Base-by-base conservation (phyloP, 2,888 invertebrate genomes). In the Villa cingulata region DNA sequence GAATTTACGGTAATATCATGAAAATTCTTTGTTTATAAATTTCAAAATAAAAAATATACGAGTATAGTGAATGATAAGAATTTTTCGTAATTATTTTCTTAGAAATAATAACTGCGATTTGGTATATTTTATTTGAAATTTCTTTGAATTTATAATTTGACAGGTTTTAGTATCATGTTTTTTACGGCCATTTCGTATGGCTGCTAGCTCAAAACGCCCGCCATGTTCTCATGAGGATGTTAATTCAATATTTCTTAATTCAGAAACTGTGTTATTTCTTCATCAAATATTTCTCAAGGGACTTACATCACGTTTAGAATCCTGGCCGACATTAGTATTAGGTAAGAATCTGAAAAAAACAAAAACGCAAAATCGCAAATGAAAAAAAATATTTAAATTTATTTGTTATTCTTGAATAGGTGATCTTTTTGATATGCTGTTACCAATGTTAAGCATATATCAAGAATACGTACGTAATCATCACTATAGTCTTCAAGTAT, bases 211-310 rank as follows among this genome's bases (percentile, higher is more conserved):
- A 12, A 90, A 90, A 68, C 87, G 88, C 62, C 91, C 92, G 3
- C 88, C 90, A 0, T 90, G 91, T 62, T 81, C 86, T 1, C 92
- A 92, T 66, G 91, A 92, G 62, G 92, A 92, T 59, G 88, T 92
- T 50, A 91, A 90, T 70, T 91, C 90, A 48, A 91, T 92, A 59
- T 92, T 91, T 70, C 73, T 92, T 54, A 92, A 92, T 71, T 87
- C 86, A 62, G 91, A 92, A 71, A 91, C 91, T 0, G 83, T 92
- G 48, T 72, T 92, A 57, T 92, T 92, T 70, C 75, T 92, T 23
- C 91, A 92, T 67, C 91, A 92, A 72, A 92, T 92, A 60, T 92
- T 92, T 70, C 78, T 91, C 61, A 92, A 92, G 68, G 91, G 91
- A 1, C 76, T 92, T 41, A 88, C 87, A 6, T 88, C 90, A 1